Percentiles rank a stretch among this genome's conserved stretches.
Evolutionary conservation across 2,113 vertebrate genomes (phyloP).

Genomic region (Corydoras maculifer): DNA sequence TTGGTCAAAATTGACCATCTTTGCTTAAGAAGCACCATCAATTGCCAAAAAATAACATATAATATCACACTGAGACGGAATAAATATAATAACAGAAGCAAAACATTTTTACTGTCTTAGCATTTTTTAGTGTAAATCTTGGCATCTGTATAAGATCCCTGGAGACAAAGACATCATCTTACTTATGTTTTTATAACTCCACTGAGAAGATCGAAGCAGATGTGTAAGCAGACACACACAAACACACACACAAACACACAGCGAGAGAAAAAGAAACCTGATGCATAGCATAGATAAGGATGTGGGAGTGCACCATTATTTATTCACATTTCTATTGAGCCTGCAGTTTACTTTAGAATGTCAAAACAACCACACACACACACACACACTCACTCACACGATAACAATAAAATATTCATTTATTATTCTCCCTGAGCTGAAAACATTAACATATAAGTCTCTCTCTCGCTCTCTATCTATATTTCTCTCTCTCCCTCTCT

Average conservation of each 20-base stretch:
- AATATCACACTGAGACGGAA: no score
- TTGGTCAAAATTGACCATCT: no score
- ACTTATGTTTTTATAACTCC: no score
- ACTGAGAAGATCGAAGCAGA: background rate
- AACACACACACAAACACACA: background rate
- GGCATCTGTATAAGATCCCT: no score
- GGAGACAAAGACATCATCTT: background rate
- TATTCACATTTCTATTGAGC: slow-evolving; percentile 48
- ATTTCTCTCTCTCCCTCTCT: background rate
- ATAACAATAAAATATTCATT: slow-evolving; percentile 23
- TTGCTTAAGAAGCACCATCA: no score
- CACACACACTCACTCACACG: background rate
- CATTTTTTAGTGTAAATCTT: no score
- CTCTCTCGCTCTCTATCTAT: background rate
- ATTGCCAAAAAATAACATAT: no score
- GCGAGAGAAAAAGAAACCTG: background rate
- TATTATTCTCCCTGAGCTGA: background rate
- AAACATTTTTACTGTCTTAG: no score
- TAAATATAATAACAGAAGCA: no score
- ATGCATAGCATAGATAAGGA: slow-evolving; percentile 31
- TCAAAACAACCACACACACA: slow-evolving; percentile 1
- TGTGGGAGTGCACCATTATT: slow-evolving; percentile 47
- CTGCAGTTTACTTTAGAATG: slow-evolving; percentile 5
- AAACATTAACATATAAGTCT: background rate
- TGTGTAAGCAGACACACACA: background rate